Evolutionary conservation across 1,140 invertebrate species (phyloP), one percentile per base, ranked within the genome.

Genomic region (Cylas formicarius): DNA sequence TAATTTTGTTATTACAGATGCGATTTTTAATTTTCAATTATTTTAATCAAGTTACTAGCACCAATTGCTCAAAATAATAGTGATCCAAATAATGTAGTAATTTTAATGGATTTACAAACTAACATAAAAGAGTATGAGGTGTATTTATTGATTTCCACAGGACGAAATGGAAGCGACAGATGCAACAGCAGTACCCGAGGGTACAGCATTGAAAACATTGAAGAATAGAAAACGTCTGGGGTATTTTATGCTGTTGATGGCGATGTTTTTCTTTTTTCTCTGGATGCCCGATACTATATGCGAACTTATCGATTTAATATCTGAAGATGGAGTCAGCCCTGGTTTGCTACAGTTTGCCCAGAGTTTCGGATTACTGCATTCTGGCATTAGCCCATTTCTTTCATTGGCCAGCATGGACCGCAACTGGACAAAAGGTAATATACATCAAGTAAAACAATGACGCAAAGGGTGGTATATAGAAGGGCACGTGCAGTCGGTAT

Each of bases 401-500:
- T 39, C 44, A n/a, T 33, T 39, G 13, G 29, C 29, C 2, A 47
- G 44, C 18, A 21, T 47, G 35, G 44, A 47, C 20, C 16, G 20
- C 14, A 37, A 47, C 13, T 47, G 44, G 44, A 33, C 10, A 13
- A 46, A 39, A 46, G 32, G 44, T 39, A 36, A 35, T 21, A n/a
- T n/a, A n/a, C n/a, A n/a, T n/a, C n/a, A n/a, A n/a, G n/a, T n/a
- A n/a, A n/a, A n/a, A n/a, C n/a, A n/a, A n/a, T n/a, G n/a, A n/a
- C n/a, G n/a, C n/a, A n/a, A n/a, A n/a, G n/a, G n/a, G n/a, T n/a
- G n/a, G n/a, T n/a, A n/a, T n/a, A n/a, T n/a, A n/a, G n/a, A n/a
- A n/a, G n/a, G n/a, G n/a, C n/a, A n/a, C n/a, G n/a, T n/a, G n/a
- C n/a, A n/a, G n/a, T n/a, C n/a, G n/a, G n/a, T n/a, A n/a, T n/a